Base-by-base conservation (phyloP, 2,888 invertebrate genomes). In the Aradus depressus region DNA sequence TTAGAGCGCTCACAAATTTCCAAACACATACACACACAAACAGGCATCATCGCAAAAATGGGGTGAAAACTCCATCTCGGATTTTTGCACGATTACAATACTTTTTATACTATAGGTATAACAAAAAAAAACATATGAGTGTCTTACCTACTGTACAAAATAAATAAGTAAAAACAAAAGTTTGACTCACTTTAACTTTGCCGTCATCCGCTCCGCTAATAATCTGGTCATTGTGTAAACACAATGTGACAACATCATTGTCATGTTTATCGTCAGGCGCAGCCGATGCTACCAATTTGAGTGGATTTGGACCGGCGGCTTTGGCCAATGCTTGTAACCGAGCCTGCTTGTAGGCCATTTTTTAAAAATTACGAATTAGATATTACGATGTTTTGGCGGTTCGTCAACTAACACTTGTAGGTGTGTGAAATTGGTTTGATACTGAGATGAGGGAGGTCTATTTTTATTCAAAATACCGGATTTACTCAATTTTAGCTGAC, bases 201-300 rank as follows among this genome's bases (percentile, higher is more conserved):
- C 73, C 73, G 61, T 73, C 73, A 56, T 73, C 73, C 8, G 65
- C 68, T 23, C 70, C 71, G 57, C 70, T 72, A 57, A 70, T 72
- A 6, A 74, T 57, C 56, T 68, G 68, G n/a, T 67, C 68, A 28
- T 68, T 65, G 51, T 68, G 64, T 58, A 63, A 69, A 5, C 70
- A 57, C 4, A 74, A 54, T 21, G 65, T 59, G 31, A 67, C 68
- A 2, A 73, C 65, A 58, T 74, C 73, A 35, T 63, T 65, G 18
- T 65, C 62, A 57, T 72, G 72, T 58, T 70, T 68, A 19, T 70
- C 68, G 43, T 56, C 63, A 48, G 67, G 67, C 25, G 66, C 62
- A n/a, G 64, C 68, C 52, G 64, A 63, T 22, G 64, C 65, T 34
- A 37, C 28, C 52, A 58, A 21, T 35, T 56, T 54, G 43, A 57